These are phyloP conservation scores for Heteronetta atricapilla DNA, from an alignment of 2,113 vertebrate genomes.

Conservation along the genomic window DNA sequence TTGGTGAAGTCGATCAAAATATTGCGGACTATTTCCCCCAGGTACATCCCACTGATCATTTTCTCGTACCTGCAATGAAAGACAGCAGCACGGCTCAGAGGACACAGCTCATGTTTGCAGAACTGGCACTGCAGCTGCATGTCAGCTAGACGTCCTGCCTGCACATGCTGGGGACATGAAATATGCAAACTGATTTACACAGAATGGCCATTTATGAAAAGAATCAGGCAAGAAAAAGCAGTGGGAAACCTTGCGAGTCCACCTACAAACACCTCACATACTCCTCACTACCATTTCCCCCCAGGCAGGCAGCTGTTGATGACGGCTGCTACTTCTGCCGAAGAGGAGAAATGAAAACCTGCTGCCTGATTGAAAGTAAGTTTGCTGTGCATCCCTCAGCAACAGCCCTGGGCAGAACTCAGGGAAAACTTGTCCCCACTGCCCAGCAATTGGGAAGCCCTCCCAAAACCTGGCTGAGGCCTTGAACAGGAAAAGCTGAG, in stretches of 20 bases:
- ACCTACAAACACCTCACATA: background rate
- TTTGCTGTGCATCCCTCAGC: background rate
- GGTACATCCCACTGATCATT: constrained; percentile 99
- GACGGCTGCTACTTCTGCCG: background rate
- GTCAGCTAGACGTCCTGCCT: background rate
- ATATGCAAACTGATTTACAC: accelerated
- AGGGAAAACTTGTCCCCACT: no score
- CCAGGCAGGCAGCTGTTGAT: background rate
- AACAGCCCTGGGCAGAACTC: no score
- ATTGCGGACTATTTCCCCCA: constrained; percentile 98
- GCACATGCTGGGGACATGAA: accelerated
- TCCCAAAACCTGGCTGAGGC: no score
- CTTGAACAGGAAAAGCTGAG: no score
- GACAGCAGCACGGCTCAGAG: background rate
- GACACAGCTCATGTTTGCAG: background rate
- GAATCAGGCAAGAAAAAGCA: background rate
- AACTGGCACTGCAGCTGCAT: background rate
- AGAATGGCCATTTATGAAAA: background rate
- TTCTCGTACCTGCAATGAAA: constrained; percentile 88
- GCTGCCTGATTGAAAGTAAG: background rate
- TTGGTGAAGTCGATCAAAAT: constrained; percentile 97
- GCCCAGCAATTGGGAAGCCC: no score
- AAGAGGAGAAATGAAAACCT: background rate
- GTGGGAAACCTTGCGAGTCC: background rate
- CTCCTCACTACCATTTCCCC: background rate